Base-by-base conservation (phyloP, 1,140 invertebrate genomes). In the Rhagoletis zephyria region DNA sequence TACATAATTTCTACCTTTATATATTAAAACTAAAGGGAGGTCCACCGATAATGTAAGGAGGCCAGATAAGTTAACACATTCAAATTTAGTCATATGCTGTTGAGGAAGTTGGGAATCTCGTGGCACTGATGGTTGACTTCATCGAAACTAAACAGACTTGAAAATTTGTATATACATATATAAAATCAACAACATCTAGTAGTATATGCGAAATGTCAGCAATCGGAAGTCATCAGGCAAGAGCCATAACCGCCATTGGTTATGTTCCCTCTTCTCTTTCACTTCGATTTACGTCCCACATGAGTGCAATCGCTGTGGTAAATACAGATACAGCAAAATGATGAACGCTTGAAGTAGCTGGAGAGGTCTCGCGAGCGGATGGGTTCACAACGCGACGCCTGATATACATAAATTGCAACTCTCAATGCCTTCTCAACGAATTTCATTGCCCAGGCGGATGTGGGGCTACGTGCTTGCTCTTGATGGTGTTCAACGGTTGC, bases 211-310 rank as follows among this genome's bases (percentile, higher is more conserved):
- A n/a, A 63, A 63, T 63, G 16, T 63, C 7, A 19, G n/a, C 30
- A 67, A 56, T 56, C 74, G 48, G 45, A 81, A 81, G 74, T 81
- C 74, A 81, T 81, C 16, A 81, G 74, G 16, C 48, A 10, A 2
- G 40, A 74, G 10, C 0, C 51, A 59, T 30, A 51, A 59, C 74
- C 48, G 45, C 48, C 74, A 81, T 19, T 59, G 16, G 45, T 30
- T 3, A n/a, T 30, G 16, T 0, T 45, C 48, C n/a, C 74, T 81
- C 48, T 56, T 51, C 74, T n/a, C 74, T 30, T 51, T 81, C 1
- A 7, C 51, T 51, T 48, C 42, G 30, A 40, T 67, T 56, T 40
- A 74, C 14, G 48, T 42, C 42, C 74, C 48, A 56, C 45, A 56
- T 81, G 12, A 63, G 61, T 63, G 61, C 12, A 63, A n/a, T 16